Conservation (phyloP, 2,888 invertebrate species). For the Eristalinus sepulchralis region DNA sequence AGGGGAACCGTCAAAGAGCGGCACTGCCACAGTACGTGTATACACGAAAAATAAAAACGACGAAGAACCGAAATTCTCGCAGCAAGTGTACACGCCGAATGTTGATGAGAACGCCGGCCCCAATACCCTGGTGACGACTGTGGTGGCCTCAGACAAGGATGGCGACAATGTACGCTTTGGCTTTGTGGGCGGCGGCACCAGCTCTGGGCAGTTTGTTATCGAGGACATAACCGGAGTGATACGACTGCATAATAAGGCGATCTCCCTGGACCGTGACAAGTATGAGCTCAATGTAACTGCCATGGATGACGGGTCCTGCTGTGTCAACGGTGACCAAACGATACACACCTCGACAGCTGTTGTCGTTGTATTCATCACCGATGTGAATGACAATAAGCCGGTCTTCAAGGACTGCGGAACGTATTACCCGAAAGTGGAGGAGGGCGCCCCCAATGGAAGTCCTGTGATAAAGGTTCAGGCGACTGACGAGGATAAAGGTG, state of each 20-base stretch:
- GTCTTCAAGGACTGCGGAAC: slow-evolving; percentile 96
- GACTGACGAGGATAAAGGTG: slow-evolving; percentile 97
- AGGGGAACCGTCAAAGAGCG: slow-evolving; percentile 95
- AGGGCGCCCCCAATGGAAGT: slow-evolving; percentile 96
- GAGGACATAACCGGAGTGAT: slow-evolving; percentile 98
- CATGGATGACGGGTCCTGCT: slow-evolving; percentile 98
- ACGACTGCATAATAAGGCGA: slow-evolving; percentile 92
- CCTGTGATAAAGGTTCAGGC: slow-evolving; percentile 96
- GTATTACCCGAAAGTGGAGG: slow-evolving; percentile 96
- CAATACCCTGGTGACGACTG: slow-evolving; percentile 96
- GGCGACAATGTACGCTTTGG: slow-evolving; percentile 97
- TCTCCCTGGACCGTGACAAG: slow-evolving; percentile 94
- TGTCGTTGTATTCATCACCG: slow-evolving; percentile 97
- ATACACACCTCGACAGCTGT: slow-evolving; percentile 97
- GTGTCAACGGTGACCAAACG: slow-evolving; percentile 92
- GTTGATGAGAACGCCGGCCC: slow-evolving; percentile 98
- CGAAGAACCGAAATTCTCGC: slow-evolving; percentile 97
- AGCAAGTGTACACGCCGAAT: slow-evolving; percentile 97
- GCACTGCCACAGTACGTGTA: slow-evolving; percentile 95
- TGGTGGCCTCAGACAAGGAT: slow-evolving; percentile 98
- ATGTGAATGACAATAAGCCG: slow-evolving; percentile 98
- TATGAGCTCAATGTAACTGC: slow-evolving; percentile 98
- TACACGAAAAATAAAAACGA: slow-evolving; percentile 99
- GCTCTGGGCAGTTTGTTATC: slow-evolving; percentile 95
- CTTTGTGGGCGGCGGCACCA: slow-evolving; percentile 94